Conservation (phyloP, 2,113 vertebrate genomes). For the Peromyscus leucopus region DNA sequence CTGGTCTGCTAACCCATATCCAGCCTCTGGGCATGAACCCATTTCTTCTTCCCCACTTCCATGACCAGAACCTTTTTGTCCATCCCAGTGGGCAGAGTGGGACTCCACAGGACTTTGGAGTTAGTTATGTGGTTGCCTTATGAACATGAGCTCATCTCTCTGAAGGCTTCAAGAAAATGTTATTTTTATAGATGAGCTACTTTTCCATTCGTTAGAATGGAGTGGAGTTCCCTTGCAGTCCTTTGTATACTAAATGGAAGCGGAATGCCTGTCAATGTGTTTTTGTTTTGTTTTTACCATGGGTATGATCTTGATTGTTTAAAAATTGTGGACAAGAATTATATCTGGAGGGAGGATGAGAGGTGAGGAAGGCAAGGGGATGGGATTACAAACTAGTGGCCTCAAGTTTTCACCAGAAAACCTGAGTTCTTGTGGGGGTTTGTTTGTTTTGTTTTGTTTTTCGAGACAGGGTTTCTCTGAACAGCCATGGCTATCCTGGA, state of each 20-base stretch:
- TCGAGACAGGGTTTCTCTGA: too few species aligned
- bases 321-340: conserved; percentile 42
- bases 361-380: not conserved
- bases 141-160: not conserved
- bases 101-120: not conserved
- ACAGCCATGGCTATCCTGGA: too few species aligned
- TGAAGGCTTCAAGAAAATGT: not conserved
- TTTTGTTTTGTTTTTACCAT: not conserved
- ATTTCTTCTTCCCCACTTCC: not conserved
- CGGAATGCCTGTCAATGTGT: not conserved
- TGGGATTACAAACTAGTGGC: not conserved
- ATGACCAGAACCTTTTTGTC: not conserved
- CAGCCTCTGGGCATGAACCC: not conserved
- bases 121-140: conserved; percentile 21
- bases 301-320: conserved; percentile 15
- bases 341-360: not conserved
- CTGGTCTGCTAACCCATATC: not conserved
- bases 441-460: too few species aligned
- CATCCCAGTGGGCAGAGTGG: not conserved
- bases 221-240: not conserved
- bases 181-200: conserved; percentile 6
- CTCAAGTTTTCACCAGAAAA: not conserved
- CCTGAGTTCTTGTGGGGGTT: not conserved
- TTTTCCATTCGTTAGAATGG: not conserved
- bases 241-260: conserved; percentile 27